Base-by-base conservation (phyloP, 37 sponge, comb jelly and placozoan genomes). In the Bolinopsis microptera region DNA sequence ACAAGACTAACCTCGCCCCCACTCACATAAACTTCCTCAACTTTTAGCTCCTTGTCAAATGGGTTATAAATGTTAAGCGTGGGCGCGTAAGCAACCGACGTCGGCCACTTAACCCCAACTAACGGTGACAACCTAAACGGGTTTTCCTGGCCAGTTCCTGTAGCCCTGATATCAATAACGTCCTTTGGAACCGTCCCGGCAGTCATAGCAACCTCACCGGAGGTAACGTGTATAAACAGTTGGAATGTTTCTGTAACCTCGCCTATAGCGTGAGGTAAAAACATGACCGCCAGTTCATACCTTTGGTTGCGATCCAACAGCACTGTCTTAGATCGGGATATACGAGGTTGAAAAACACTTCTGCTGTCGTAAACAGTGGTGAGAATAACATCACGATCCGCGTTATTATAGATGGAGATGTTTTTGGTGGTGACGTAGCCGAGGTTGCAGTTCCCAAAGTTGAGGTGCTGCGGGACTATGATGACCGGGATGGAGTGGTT, bases 391-490 rank as follows among this genome's bases (percentile, higher is more conserved):
- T 86, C 90, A 0, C 28, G 41, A 27, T 86, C 48, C 8, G 61
- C 90, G 31, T 23, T 39, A 48, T 86, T 86, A 48, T 86, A 40
- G 90, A 86, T 39, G 90, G 90, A 86, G 90, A 86, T 86, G 90
- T 86, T 86, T 0, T 34, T 35, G 61, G 90, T 24, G 41, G 90
- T 41, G 27, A 86, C 25, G 61, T 41, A 86, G 34, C 90, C 90
- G 5, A 86, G 34, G 28, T 39, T 28, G 35, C 90, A 86, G 21
- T 22, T 0, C 27, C 90, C 90, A 27, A 86, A 86, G 61, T 86
- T 27, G n/a, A 86, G 26, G n/a, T 24, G 61, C 18, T 41, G 90
- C 28, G 90, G 90, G 1, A 26, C n/a, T 35, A 86, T 86, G 90
- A 41, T 41, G 75, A 72, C 31, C 5, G 75, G 75, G 61, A 86